phyloP scores from a whole-genome alignment of 2,113 vertebrate genomes.

The Cervus canadensis region DNA sequence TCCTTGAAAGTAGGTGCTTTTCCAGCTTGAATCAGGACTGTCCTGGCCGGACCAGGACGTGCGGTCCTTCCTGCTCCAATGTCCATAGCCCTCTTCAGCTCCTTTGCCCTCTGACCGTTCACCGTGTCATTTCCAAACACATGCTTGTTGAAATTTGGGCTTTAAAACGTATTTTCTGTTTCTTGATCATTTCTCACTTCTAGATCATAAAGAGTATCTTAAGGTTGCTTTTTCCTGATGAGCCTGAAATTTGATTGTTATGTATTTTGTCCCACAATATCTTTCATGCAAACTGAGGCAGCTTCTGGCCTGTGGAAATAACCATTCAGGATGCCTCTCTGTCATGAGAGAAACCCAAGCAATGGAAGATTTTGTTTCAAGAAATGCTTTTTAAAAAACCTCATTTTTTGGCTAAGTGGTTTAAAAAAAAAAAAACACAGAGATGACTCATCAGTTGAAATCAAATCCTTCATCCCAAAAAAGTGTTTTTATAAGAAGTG shows the following conservation, averaged over 20 bases:
- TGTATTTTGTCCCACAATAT: background rate
- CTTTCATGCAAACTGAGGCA: background rate
- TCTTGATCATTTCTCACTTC: slow-evolving; percentile 4
- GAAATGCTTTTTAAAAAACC: slow-evolving; percentile 45
- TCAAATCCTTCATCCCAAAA: slow-evolving; percentile 48
- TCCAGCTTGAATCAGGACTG: background rate
- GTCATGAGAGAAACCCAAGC: background rate
- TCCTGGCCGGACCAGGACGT: background rate
- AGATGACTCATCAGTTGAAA: slow-evolving; percentile 67
- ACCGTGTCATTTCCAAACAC: background rate
- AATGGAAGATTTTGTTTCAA: slow-evolving; percentile 44
- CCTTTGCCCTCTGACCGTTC: background rate
- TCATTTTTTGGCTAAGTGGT: slow-evolving; percentile 38
- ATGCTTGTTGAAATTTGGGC: background rate
- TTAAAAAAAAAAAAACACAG: slow-evolving; percentile 16
- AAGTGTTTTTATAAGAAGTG: slow-evolving; percentile 67
- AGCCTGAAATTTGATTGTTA: background rate
- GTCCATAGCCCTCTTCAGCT: background rate
- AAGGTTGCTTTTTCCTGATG: background rate
- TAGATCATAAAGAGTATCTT: background rate
- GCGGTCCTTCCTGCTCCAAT: rapidly evolving
- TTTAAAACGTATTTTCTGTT: background rate
- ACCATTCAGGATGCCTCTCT: background rate
- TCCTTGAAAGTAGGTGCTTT: background rate
- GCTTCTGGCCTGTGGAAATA: background rate